Evolutionary conservation across 2,888 invertebrate genomes (phyloP).

Genomic region (Protodeltote pygarga): DNA sequence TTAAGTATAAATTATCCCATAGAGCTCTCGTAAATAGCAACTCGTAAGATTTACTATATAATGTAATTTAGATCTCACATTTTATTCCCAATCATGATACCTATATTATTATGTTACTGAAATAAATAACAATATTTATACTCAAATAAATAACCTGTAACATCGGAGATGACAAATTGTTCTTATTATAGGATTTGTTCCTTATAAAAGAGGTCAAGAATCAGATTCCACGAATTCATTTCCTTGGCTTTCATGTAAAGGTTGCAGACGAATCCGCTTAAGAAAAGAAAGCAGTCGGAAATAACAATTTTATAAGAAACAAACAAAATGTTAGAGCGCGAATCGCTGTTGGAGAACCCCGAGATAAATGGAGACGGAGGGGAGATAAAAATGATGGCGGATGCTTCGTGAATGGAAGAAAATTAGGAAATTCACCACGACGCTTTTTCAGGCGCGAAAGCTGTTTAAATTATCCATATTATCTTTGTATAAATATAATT

Average conservation of each 20-base stretch:
- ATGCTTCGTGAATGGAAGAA: slow-evolving; percentile 81
- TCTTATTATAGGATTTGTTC: slow-evolving; percentile 66
- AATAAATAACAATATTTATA: slow-evolving; percentile 1
- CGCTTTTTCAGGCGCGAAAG: slow-evolving; percentile 70
- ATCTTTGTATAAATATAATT: slow-evolving; percentile 62
- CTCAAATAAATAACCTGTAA: slow-evolving; percentile 15
- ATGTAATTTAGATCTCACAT: no score
- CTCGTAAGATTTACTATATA: no score
- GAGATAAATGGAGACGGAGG: slow-evolving; percentile 83
- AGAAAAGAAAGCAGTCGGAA: slow-evolving; percentile 82
- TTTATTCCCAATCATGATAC: no score
- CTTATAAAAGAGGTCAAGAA: slow-evolving; percentile 72
- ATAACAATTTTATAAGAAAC: slow-evolving; percentile 85
- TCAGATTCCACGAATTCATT: slow-evolving; percentile 77
- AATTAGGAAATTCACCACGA: slow-evolving; percentile 83
- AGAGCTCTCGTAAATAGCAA: background rate
- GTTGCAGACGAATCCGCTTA: slow-evolving; percentile 79
- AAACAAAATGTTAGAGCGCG: slow-evolving; percentile 82
- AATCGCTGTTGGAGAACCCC: slow-evolving; percentile 75
- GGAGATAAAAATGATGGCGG: slow-evolving; percentile 86
- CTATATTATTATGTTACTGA: background rate
- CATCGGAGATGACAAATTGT: slow-evolving; percentile 56
- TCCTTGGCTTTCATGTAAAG: slow-evolving; percentile 78
- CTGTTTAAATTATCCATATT: slow-evolving; percentile 78
- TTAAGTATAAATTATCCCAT: slow-evolving; percentile 21